Conservation (phyloP, 2,113 vertebrate genomes). For the Cynopterus brachyotis region DNA sequence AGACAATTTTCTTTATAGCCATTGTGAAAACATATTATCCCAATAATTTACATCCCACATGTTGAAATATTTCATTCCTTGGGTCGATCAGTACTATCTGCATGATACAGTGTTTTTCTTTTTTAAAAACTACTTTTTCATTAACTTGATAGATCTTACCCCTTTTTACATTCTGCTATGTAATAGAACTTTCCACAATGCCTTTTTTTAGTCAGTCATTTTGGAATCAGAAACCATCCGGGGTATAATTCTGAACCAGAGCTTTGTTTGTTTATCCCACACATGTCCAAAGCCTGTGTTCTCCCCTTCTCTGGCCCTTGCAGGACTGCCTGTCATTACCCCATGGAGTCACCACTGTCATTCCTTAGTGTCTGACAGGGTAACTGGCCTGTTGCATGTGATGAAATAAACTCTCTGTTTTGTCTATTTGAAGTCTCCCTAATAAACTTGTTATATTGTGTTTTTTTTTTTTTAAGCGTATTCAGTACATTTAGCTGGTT, state of each 20-base stretch:
- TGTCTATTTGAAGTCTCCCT: neutral
- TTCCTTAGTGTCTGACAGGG: neutral
- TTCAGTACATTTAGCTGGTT: neutral
- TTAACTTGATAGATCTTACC: neutral
- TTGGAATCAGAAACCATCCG: neutral
- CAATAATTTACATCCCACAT: neutral
- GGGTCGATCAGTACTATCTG: neutral
- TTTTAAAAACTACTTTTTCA: neutral
- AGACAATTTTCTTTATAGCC: neutral
- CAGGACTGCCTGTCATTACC: no score
- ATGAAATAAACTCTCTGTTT: neutral
- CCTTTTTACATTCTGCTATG: neutral
- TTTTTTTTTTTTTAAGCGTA: constrained; percentile 13
- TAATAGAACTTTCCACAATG: neutral
- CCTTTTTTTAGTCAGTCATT: neutral
- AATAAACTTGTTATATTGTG: neutral
- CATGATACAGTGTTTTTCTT: neutral
- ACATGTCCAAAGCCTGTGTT: neutral
- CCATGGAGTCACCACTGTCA: neutral
- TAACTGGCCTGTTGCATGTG: neutral
- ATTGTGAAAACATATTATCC: neutral
- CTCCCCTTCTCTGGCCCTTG: neutral
- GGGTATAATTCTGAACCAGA: neutral
- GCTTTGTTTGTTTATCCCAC: neutral
- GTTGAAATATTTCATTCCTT: neutral